Base-by-base conservation (phyloP, 2,797 vertebrate genomes). In the Leptoclinus maculatus region DNA sequence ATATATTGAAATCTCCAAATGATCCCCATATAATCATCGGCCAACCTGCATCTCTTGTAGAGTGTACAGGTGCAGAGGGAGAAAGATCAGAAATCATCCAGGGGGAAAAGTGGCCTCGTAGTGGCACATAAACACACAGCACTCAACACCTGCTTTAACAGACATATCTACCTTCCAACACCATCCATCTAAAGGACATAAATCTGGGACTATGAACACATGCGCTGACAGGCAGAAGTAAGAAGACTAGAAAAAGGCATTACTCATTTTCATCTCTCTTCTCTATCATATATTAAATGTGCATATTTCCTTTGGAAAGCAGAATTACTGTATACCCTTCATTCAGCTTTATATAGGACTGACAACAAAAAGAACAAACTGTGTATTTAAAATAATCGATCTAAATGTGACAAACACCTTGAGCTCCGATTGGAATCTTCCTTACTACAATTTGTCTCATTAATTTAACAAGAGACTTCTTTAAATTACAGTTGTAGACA, bases 181-280 rank as follows among this genome's bases (percentile, higher is more conserved):
- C 70, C 56, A 79, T 80, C 64, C 66, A 70, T 80, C 65, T 23
- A 73, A 59, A n/a, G 29, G 27, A 71, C 72, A 74, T 90, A 87
- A 86, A 90, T 88, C 87, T 62, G 17, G 29, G 58, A 58, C 71
- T 81, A 85, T 89, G 80, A 86, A 87, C 87, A 91, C 77, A 88
- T 11, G 63, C 3, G 41, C 38, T 74, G 88, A 91, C 80, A 83
- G 70, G 65, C 72, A 78, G 56, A 80, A 79, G 82, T 69, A 88
- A 82, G n/a, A 82, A 67, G 27, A 78, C 60, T 77, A 87, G 70
- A 79, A 78, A 39, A 82, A 73, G 36, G 10, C 29, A 19, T 69
- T 39, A 76, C 49, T 81, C 82, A 85, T 87, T 71, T 76, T 78
- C 75, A 67, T 78, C 71, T 74, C 10, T 79, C 67, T 62, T 71